A percentile compares a stretch with the other conserved stretches of the same genome.
Evolutionary conservation across 2,888 invertebrate genomes (phyloP).

Genomic region (Troides aeacus): DNA sequence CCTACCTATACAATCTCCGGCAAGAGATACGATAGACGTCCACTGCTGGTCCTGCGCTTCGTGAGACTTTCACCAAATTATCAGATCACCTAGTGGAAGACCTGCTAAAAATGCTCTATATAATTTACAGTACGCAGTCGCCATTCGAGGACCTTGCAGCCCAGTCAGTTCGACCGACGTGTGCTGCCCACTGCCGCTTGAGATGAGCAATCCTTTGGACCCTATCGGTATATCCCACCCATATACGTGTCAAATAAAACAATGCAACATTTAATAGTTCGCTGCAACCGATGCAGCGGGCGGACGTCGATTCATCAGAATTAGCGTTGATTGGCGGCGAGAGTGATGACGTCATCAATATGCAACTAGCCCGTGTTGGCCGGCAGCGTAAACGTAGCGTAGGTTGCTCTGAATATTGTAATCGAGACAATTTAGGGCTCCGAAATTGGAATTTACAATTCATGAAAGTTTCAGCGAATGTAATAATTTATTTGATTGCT

Average conservation of each 20-base stretch:
- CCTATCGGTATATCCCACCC: not conserved
- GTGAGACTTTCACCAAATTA: too few species aligned
- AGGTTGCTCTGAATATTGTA: conserved; percentile 26
- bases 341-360: conserved; percentile 73
- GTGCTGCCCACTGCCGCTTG: too few species aligned
- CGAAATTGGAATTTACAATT: conserved; percentile 31
- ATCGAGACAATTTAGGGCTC: conserved; percentile 30
- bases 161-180: too few species aligned
- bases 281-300: conserved; percentile 11
- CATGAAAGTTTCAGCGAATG: conserved; percentile 27
- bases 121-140: too few species aligned
- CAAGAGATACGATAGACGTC: too few species aligned
- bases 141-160: too few species aligned
- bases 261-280: conserved; percentile 25
- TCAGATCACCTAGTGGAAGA: too few species aligned
- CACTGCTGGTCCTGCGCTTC: too few species aligned
- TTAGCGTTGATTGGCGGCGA: conserved; percentile 65
- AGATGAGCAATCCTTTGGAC: too few species aligned
- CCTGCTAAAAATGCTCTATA: not conserved
- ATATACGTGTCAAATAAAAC: conserved; percentile 23
- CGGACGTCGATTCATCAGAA: conserved; percentile 61
- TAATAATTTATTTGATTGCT: conserved; percentile 22
- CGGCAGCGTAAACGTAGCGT: conserved; percentile 27
- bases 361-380: conserved; percentile 37
- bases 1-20: too few species aligned